phyloP scores from a whole-genome alignment of 92 coral and sea anemone genomes.

The Galaxea fascicularis region DNA sequence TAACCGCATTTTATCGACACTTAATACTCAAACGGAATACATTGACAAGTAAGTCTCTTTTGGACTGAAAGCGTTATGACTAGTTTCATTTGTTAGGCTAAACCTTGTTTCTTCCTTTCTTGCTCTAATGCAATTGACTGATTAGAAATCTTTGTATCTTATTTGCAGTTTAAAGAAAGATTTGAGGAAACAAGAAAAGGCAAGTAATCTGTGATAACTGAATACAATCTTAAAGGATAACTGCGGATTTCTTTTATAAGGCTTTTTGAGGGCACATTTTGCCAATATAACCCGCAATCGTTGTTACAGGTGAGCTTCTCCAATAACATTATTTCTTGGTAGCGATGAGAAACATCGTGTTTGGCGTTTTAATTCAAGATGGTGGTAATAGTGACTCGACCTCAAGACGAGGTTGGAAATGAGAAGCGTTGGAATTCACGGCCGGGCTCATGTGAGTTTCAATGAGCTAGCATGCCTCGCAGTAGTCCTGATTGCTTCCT shows the following conservation, averaged over 20 bases:
- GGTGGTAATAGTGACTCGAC: background rate
- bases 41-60: constrained; percentile 75
- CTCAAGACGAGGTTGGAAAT: too few relatives aligned
- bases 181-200: constrained; percentile 66
- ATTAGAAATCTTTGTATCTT: background rate
- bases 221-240: background rate
- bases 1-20: constrained; percentile 70
- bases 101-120: background rate
- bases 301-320: too few relatives aligned
- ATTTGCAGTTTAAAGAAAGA: constrained; percentile 73
- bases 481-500: background rate
- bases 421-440: background rate
- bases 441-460: too few relatives aligned
- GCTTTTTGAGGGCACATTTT: too few relatives aligned
- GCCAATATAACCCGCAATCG: too few relatives aligned
- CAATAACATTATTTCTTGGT: too few relatives aligned
- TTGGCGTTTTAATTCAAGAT: background rate
- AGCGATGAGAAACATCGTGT: background rate
- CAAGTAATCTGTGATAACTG: background rate
- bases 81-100: too few relatives aligned
- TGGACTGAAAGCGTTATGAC: too few relatives aligned
- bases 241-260: too few relatives aligned
- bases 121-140: background rate
- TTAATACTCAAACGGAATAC: constrained; percentile 80
- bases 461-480: background rate